These are phyloP conservation scores for Pyrrhura leucotis DNA, from an alignment of 2,797 vertebrate genomes.

Conservation along the genomic window DNA sequence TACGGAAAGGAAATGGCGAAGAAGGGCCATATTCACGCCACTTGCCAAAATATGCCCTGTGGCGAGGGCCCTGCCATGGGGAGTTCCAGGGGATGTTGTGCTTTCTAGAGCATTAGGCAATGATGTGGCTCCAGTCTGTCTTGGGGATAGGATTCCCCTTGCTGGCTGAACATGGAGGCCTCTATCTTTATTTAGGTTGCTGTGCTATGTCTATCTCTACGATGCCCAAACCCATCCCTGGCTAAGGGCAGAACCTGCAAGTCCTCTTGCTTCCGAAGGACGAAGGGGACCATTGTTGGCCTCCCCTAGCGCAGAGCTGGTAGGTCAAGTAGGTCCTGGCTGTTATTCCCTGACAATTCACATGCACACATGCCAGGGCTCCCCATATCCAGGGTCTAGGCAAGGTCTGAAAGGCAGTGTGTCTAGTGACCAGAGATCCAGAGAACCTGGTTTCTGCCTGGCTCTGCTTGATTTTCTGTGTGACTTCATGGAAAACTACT, in stretches of 20 bases:
- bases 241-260: neutral
- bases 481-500: neutral
- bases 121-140: neutral
- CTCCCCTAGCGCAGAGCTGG: neutral
- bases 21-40: neutral
- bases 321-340: neutral
- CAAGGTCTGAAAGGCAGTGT: neutral
- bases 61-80: neutral
- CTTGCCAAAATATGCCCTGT: neutral
- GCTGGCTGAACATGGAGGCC: neutral
- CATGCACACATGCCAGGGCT: fast-evolving
- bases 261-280: neutral
- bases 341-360: neutral
- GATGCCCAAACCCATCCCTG: neutral
- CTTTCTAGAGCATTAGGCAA: neutral
- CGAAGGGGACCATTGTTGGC: neutral
- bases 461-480: neutral
- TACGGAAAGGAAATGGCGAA: neutral
- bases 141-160: neutral
- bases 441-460: neutral
- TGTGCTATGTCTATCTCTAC: neutral
- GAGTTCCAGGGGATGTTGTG: neutral
- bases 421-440: neutral
- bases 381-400: neutral
- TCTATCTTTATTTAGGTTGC: neutral